Evolutionary conservation across 2,113 vertebrate species (phyloP).

Genomic region (Canis aureus): DNA sequence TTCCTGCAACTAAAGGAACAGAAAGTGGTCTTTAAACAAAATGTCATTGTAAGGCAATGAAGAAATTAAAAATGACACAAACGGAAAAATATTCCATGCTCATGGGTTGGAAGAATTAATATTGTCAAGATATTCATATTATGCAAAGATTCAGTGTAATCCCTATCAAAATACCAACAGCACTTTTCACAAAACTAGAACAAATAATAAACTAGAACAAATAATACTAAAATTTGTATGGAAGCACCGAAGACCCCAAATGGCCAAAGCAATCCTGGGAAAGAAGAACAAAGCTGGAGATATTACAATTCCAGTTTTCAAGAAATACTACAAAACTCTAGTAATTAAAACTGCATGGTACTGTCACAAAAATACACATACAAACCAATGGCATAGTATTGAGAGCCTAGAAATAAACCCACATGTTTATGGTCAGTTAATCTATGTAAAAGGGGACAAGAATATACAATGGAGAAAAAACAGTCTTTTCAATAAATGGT

Average conservation of each 20-base stretch:
- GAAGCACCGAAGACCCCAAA: neutral
- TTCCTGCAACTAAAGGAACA: neutral
- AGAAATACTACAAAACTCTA: neutral
- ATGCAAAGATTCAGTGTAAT: neutral
- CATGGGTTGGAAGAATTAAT: neutral
- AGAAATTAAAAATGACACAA: neutral
- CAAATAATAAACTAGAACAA: neutral
- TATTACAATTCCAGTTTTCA: neutral
- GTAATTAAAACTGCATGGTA: neutral
- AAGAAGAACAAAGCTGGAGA: neutral
- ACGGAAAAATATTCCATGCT: neutral
- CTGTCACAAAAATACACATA: neutral
- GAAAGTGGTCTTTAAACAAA: neutral
- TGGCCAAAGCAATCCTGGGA: neutral
- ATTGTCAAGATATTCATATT: neutral
- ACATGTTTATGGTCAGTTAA: neutral
- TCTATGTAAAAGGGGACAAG: neutral
- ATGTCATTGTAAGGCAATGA: neutral
- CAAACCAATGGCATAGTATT: neutral
- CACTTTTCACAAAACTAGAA: neutral
- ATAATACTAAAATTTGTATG: neutral
- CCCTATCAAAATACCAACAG: neutral
- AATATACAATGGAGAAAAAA: neutral
- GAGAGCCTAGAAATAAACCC: neutral
- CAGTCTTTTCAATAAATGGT: neutral